Percentiles rank a stretch among this genome's conserved stretches.
These are phyloP conservation scores for Ethmia dodecea DNA, from an alignment of 2,888 invertebrate species.

Conservation along the genomic window DNA sequence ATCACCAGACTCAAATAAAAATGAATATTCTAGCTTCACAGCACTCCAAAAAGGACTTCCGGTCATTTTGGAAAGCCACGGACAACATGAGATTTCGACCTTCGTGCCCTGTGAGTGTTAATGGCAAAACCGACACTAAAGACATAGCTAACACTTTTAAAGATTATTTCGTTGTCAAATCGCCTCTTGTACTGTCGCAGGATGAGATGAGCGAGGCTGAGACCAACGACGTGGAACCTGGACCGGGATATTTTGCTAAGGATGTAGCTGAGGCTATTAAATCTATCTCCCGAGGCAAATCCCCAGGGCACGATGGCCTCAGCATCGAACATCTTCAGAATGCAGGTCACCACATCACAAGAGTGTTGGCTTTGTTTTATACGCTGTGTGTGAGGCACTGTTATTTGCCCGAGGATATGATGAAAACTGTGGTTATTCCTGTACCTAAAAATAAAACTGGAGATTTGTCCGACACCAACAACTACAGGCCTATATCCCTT, in stretches of 20 bases:
- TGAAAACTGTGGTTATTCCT: constrained; percentile 13
- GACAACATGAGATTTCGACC: constrained; percentile 11
- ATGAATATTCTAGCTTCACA: constrained; percentile 15
- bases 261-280: background rate
- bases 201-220: background rate
- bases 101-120: constrained; percentile 7
- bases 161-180: background rate
- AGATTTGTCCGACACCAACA: constrained; percentile 8
- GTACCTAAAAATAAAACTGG: constrained; percentile 19
- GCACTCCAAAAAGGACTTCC: constrained; percentile 8
- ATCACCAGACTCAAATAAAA: constrained; percentile 15
- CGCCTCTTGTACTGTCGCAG: no score
- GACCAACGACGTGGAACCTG: background rate
- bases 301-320: constrained; percentile 15
- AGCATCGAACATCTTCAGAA: constrained; percentile 15
- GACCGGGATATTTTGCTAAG: background rate
- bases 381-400: constrained; percentile 10
- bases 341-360: constrained; percentile 8
- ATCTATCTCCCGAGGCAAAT: constrained; percentile 3
- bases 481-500: constrained; percentile 19
- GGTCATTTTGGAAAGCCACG: constrained; percentile 16
- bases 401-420: constrained; percentile 9
- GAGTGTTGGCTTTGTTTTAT: constrained; percentile 11
- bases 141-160: constrained; percentile 1
- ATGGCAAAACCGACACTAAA: background rate